Percentiles rank a stretch among this genome's conserved stretches.
Evolutionary conservation across 2,797 vertebrate genomes (phyloP).

Genomic region (Steatocranus sp.): DNA sequence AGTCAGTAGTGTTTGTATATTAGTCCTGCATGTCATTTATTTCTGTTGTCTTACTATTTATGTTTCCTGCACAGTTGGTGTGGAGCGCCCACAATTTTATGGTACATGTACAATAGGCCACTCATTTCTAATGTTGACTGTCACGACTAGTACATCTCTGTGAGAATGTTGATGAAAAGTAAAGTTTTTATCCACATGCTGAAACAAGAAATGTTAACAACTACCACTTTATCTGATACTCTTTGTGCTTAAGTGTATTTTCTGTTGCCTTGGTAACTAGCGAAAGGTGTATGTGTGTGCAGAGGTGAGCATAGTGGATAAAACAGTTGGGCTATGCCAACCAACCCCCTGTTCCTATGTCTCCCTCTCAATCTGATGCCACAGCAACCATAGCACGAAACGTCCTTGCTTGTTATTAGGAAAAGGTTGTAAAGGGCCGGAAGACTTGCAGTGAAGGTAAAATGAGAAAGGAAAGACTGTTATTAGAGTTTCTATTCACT

Average conservation of each 20-base stretch:
- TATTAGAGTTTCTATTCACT: neutral
- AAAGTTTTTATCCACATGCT: neutral
- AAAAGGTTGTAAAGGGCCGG: neutral
- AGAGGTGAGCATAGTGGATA: slow-evolving; percentile 36
- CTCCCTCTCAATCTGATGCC: slow-evolving; percentile 11
- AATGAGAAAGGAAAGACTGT: neutral
- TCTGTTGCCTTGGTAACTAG: slow-evolving; percentile 38
- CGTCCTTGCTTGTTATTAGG: neutral
- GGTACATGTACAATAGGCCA: neutral
- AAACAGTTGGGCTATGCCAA: slow-evolving; percentile 49
- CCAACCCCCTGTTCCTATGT: neutral
- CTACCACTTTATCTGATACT: neutral
- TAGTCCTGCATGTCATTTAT: neutral
- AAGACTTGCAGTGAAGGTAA: neutral
- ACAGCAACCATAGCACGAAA: slow-evolving; percentile 46
- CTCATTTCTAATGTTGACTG: neutral
- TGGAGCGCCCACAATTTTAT: neutral
- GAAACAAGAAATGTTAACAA: neutral
- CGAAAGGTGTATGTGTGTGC: neutral
- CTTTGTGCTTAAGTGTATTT: slow-evolving; percentile 21
- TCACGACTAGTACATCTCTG: neutral
- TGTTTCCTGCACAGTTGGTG: neutral
- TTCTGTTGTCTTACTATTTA: neutral
- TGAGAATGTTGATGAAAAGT: neutral
- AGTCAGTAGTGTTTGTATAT: neutral